These are phyloP conservation scores for Anastrepha ludens DNA, from an alignment of 1,140 invertebrate genomes.

Conservation along the genomic window DNA sequence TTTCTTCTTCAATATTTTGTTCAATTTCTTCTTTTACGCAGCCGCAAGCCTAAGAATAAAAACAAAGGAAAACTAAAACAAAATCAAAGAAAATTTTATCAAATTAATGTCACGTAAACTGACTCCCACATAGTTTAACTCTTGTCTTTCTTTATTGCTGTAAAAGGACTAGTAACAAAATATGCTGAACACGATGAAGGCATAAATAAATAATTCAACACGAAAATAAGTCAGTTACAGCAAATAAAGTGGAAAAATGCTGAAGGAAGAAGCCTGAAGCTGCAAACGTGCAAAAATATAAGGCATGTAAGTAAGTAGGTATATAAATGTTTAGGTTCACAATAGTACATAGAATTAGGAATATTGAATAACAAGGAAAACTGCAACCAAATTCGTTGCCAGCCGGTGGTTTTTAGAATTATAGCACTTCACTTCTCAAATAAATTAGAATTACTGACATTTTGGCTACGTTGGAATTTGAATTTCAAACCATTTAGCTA, in stretches of 20 bases:
- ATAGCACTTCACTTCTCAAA: too few species aligned
- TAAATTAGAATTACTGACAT: too few species aligned
- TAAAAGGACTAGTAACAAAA: neutral
- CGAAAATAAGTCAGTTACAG: neutral
- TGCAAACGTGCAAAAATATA: neutral
- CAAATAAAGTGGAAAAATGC: neutral
- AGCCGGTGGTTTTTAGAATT: too few species aligned
- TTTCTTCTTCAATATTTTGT: neutral
- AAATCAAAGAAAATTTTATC: neutral
- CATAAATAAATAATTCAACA: constrained; percentile 18
- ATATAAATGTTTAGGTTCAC: neutral
- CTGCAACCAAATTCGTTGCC: too few species aligned
- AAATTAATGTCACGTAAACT: neutral
- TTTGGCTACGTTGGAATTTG: too few species aligned
- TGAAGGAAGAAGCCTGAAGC: neutral
- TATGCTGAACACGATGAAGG: neutral
- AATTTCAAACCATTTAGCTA: too few species aligned
- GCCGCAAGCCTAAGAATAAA: neutral
- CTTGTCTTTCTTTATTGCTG: neutral
- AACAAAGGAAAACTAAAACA: neutral
- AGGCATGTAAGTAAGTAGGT: neutral
- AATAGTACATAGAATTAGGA: too few species aligned
- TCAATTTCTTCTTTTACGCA: neutral
- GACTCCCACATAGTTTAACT: neutral
- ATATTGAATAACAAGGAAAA: too few species aligned